phyloP scores from a whole-genome alignment of 2,797 vertebrate genomes.

The Rachycentron canadum region DNA sequence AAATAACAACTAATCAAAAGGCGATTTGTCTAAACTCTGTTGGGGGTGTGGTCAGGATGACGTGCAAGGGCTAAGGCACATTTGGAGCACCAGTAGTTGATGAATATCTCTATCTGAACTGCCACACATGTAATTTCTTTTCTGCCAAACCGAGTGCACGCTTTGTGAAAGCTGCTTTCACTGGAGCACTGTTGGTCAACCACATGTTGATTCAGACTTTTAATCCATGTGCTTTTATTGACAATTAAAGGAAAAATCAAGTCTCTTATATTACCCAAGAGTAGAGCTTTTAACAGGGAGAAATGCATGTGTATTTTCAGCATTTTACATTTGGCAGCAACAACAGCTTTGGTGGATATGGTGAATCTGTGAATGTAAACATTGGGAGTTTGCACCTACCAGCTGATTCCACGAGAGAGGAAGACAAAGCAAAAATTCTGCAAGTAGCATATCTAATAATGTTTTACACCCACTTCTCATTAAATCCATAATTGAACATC shows the following conservation, averaged over 20 bases:
- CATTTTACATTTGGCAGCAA: fast-evolving
- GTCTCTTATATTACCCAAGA: neutral
- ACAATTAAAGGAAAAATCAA: neutral
- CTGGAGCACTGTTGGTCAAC: neutral
- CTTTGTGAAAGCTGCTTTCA: neutral
- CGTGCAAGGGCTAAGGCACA: too few species aligned
- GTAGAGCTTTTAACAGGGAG: neutral
- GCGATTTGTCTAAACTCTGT: too few species aligned
- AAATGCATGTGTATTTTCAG: neutral
- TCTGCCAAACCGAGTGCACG: neutral
- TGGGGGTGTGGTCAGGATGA: too few species aligned
- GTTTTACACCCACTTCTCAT: too few species aligned
- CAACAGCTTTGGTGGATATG: neutral
- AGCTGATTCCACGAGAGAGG: too few species aligned
- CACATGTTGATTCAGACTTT: neutral
- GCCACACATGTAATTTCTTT: neutral
- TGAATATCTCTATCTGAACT: neutral
- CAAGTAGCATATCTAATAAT: too few species aligned
- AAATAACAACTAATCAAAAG: neutral
- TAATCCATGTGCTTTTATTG: neutral
- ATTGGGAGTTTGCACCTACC: neutral
- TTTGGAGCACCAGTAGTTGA: neutral
- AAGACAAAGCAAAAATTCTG: too few species aligned
- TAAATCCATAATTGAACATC: neutral
- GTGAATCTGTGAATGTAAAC: neutral